Evolutionary conservation across 2,888 invertebrate genomes (phyloP), one percentile per base, ranked within the genome.

Genomic region (Phalera bucephala): DNA sequence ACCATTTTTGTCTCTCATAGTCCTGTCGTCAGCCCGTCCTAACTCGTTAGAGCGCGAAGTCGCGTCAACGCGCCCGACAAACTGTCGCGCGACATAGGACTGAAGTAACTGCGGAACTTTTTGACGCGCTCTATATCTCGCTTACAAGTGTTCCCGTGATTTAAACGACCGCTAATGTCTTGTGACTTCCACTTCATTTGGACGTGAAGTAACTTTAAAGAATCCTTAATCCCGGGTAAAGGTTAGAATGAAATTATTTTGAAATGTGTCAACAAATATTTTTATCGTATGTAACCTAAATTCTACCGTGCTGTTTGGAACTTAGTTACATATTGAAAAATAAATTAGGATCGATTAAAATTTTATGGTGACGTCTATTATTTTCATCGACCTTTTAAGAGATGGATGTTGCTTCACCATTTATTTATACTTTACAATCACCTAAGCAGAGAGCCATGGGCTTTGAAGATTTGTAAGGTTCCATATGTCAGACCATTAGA

Each of bases 91-190:
- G 57, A 52, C 51, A 35, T 62, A 65, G 55, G 57, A 42, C 49
- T 52, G 29, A 4, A 9, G 22, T 10, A 71, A 73, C 62, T 71
- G 53, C 55, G 31, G 35, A 70, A 72, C 63, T 73, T 72, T 72
- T 68, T 63, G 61, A 55, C 51, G 59, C 44, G 50, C 57, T 67
- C 57, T 65, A 66, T 63, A 52, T 59, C 40, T 55, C 51, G 37
- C 12, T n/a, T 2, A 10, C n/a, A 22, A 9, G 0, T 1, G 8
- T 0, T 6, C n/a, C 20, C 20, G 1, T n/a, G 8, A 20, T 2
- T 2, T n/a, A 20, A 20, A 20, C 6, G 3, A 9, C 5, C 5
- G 9, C 22, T 9, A n/a, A 3, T 21, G 6, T 7, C 21, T 21
- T 21, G 7, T 7, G 21, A 8, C 21, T 7, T 7, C 8, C 8